phyloP scores from a whole-genome alignment of 2,888 invertebrate species.

The Acronicta alni region DNA sequence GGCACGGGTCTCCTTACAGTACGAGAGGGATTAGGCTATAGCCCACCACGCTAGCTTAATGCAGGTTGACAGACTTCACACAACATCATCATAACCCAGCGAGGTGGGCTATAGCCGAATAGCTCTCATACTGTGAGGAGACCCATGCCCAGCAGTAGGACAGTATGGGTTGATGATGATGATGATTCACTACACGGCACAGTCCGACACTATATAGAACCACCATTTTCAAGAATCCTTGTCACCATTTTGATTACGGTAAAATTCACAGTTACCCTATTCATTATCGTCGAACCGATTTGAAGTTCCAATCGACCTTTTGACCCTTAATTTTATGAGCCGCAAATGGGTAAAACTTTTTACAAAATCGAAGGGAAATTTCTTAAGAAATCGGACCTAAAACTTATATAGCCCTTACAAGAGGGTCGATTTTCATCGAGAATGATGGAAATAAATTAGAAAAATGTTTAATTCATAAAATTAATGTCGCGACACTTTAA shows the following conservation, averaged over 20 bases:
- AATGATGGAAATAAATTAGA: slow-evolving; percentile 57
- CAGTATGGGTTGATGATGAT: too few species aligned
- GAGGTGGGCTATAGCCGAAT: too few species aligned
- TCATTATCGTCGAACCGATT: slow-evolving; percentile 38
- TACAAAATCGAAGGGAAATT: slow-evolving; percentile 33
- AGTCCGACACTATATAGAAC: neutral
- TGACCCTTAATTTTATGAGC: slow-evolving; percentile 35
- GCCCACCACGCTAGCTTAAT: too few species aligned
- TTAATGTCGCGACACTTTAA: slow-evolving; percentile 60
- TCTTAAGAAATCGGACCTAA: slow-evolving; percentile 36
- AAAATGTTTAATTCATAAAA: slow-evolving; percentile 71
- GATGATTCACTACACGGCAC: neutral
- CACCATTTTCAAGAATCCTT: slow-evolving; percentile 1
- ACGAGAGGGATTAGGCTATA: too few species aligned
- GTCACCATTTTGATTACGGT: slow-evolving; percentile 18
- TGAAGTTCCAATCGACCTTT: slow-evolving; percentile 35
- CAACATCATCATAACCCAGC: too few species aligned
- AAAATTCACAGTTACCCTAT: slow-evolving; percentile 25
- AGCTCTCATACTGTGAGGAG: too few species aligned
- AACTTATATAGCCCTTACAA: slow-evolving; percentile 33
- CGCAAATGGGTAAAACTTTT: slow-evolving; percentile 49
- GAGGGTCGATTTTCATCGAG: slow-evolving; percentile 19
- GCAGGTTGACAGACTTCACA: too few species aligned
- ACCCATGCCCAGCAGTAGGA: too few species aligned
- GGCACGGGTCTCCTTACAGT: too few species aligned